Conservation (phyloP, 2,113 vertebrate species). For the Pseudorhombus dupliciocellatus region DNA sequence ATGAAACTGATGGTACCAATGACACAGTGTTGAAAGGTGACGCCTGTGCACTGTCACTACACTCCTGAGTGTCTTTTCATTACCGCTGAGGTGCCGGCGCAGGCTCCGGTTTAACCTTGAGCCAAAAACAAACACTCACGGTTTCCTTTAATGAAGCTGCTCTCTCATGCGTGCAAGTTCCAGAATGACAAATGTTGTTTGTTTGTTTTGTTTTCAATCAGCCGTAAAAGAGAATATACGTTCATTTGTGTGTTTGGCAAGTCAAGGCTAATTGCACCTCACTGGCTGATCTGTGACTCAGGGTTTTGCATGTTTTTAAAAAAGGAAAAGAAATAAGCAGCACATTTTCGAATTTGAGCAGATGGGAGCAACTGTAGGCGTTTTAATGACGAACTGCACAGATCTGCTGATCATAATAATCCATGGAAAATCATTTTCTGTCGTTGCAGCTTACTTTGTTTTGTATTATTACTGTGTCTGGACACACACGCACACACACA, state of each 20-base stretch:
- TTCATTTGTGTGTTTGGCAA: background rate
- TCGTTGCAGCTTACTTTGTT: too few relatives aligned
- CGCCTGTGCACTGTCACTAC: slow-evolving; percentile 31
- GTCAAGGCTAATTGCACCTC: slow-evolving; percentile 9
- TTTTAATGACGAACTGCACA: too few relatives aligned
- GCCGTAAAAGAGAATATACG: background rate
- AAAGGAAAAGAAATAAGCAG: too few relatives aligned
- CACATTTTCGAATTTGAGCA: too few relatives aligned
- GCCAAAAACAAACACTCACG: background rate
- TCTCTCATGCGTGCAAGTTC: slow-evolving; percentile 24
- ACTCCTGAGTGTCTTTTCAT: background rate
- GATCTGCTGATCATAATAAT: too few relatives aligned
- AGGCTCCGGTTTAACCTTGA: background rate
- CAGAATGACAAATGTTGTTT: background rate
- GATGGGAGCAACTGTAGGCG: too few relatives aligned
- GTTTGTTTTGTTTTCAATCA: slow-evolving; percentile 3
- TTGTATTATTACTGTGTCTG: background rate
- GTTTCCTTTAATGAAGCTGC: slow-evolving; percentile 12
- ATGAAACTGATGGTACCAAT: slow-evolving; percentile 33
- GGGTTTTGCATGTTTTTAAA: background rate
- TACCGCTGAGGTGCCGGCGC: background rate
- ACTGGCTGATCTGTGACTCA: slow-evolving; percentile 15
- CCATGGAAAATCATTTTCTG: too few relatives aligned
- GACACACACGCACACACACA: slow-evolving; percentile 27
- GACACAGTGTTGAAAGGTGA: slow-evolving; percentile 34